Base-by-base conservation (phyloP, 2,113 vertebrate species). In the Nothocercus nigrocapillus region DNA sequence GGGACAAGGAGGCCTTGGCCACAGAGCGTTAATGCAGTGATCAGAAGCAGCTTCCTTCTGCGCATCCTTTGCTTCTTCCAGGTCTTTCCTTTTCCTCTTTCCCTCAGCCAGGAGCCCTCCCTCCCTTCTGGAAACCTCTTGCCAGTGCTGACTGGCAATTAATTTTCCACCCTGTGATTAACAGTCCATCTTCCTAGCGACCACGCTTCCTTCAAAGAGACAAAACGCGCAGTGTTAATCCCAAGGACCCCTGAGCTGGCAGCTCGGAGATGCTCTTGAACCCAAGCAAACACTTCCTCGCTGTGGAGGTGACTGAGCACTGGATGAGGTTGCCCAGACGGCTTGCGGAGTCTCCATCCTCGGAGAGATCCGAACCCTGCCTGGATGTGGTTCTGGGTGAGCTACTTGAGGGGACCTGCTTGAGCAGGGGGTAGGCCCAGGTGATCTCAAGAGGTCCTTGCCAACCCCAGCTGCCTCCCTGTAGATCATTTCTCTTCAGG, bases 191-290 rank as follows among this genome's bases (percentile, higher is more conserved):
- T 78, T 78, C 68, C 86, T 44, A 36, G 69, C 2, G 18, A 54
- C 13, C 0, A 0, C 11, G 25, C 28, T 62, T 66, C 14, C 54
- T 67, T 63, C 32, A 63, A 49, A 32, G 40, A 38, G 18, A 22
- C 16, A 69, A 75, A 66, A 25, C 2, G 4, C 2, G 4, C 0
- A 0, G 3, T 11, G 45, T 32, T 24, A 79, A 63, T 18, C 17
- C 38, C 47, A 53, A 30, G 34, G 45, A 27, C 27, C 18, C 17
- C 49, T 7, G 2, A 45, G 62, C 5, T 27, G 66, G 59, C 44
- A 38, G 47, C 4, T 25, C n/a, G 61, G 81, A 85, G 49, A 2
- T 40, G 42, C 49, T 53, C 36, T 27, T 27, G 24, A 53, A 27
- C 51, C 24, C 51, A 53, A 27, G 51, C 51, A 53, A 53, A 53